Evolutionary conservation across 2,113 vertebrate genomes (phyloP), one percentile per base, ranked within the genome.

Genomic region (Cettia cetti): DNA sequence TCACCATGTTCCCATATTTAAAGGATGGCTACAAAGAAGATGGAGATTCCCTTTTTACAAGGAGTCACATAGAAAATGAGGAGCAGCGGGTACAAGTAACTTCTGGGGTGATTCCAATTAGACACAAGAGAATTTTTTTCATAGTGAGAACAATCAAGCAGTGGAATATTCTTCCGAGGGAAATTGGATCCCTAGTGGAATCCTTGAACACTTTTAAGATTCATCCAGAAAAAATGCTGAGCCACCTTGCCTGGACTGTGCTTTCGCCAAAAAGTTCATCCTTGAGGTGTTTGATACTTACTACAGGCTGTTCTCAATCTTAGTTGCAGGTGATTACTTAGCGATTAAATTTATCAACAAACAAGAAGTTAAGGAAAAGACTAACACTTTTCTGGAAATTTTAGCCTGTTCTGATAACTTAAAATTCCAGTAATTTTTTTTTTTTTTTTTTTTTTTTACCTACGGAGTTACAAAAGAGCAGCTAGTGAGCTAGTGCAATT

Each of bases 181-280:
- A 39, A 47, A 45, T 30, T 14, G 23, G n/a, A n/a, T n/a, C n/a
- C n/a, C n/a, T n/a, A n/a, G n/a, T 59, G 22, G 28, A 22, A 68
- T 68, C 7, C 24, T 30, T 14, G 37, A 45, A 52, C 13, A 33
- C 3, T 52, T 74, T 17, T 14, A 57, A 59, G 10, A 59, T n/a
- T 30, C 10, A 60, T 53, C 23, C 45, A 74, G 44, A 17, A 3
- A 13, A 50, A 52, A 5, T 30, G 7, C 10, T 52, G 33, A 15
- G 19, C 15, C 13, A 12, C 27, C 20, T 75, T 66, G 10, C 40
- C 30, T 40, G 16, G 24, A 26, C 16, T 0, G 0, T n/a, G 28
- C 7, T 53, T 75, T 75, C 75, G n/a, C 19, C 17, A 53, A 18
- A 45, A 60, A 45, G 4, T 28, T 65, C 26, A 33, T 50, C 28